Evolutionary conservation across 2,797 vertebrate species (phyloP), one percentile per base, ranked within the genome.

Genomic region (Bryconaethiops microstoma): DNA sequence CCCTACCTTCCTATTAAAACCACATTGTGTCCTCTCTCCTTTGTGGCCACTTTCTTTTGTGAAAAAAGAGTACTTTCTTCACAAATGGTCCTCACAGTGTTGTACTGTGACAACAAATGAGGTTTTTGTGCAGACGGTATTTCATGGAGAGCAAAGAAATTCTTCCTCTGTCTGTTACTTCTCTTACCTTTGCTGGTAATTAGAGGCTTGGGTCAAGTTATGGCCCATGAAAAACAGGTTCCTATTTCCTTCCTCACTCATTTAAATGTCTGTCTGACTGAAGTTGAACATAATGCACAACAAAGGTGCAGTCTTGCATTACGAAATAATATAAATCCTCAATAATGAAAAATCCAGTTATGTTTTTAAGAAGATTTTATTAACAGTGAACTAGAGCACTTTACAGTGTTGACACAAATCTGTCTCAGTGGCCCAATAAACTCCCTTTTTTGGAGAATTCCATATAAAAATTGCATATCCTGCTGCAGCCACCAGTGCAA

Each of bases 31-130:
- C 83, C 74, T 78, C 84, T 57, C 72, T 85, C 91, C 84, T 93
- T 93, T 94, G 92, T 93, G 79, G 65, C 55, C 59, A 73, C 71
- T 57, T 73, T 73, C 52, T 59, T 57, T 55, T 82, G 91, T 91
- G 91, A 90, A 87, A 89, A 93, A 90, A 88, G 82, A 88, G 82
- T 85, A 88, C 87, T 88, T 90, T 88, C 88, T 50, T 89, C 91
- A 92, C 92, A 91, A 88, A 78, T 74, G 14, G 71, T 73, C 69
- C 83, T 85, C 76, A 80, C 87, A 77, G 73, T 80, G 85, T 86
- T 88, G 78, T 88, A 85, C 87, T 84, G 89, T 82, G 81, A 90
- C 91, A 92, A 90, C 90, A 92, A 90, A 93, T 89, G 76, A 86
- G 80, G 81, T 87, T 85, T 91, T 91, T 92, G 90, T 90, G 81